These are phyloP conservation scores for Pimpla rufipes DNA, from an alignment of 2,888 invertebrate species.

Conservation along the genomic window DNA sequence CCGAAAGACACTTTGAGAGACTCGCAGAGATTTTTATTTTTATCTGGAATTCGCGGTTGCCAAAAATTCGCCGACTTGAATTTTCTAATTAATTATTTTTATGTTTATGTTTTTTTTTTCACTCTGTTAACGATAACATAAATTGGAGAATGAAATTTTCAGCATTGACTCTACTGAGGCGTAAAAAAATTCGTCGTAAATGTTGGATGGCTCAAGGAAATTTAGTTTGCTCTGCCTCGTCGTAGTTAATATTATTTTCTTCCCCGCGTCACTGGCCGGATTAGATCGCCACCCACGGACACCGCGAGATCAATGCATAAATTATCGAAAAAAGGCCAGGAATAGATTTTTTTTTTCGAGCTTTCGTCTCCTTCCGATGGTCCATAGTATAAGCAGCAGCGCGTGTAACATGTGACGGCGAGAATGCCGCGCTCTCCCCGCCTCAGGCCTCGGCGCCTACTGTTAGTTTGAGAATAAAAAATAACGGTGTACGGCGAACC, in stretches of 20 bases:
- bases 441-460: slow-evolving; percentile 40
- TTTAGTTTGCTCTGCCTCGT: neutral
- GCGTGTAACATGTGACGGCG: neutral
- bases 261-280: neutral
- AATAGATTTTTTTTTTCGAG: neutral
- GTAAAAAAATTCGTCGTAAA: no score
- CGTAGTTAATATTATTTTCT: no score
- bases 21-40: neutral
- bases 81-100: neutral
- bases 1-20: neutral
- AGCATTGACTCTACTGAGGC: no score
- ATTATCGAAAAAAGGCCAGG: neutral
- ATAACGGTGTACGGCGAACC: slow-evolving; percentile 45
- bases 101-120: neutral
- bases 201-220: no score
- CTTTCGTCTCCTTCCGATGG: neutral
- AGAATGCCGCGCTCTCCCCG: slow-evolving; percentile 55
- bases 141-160: no score
- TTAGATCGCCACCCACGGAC: neutral
- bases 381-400: neutral
- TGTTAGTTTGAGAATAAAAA: slow-evolving; percentile 43
- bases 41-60: neutral
- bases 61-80: neutral
- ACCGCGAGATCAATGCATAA: neutral
- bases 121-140: no score